Base-by-base conservation (phyloP, 2,888 invertebrate genomes). In the Opisthograptis luteolata region DNA sequence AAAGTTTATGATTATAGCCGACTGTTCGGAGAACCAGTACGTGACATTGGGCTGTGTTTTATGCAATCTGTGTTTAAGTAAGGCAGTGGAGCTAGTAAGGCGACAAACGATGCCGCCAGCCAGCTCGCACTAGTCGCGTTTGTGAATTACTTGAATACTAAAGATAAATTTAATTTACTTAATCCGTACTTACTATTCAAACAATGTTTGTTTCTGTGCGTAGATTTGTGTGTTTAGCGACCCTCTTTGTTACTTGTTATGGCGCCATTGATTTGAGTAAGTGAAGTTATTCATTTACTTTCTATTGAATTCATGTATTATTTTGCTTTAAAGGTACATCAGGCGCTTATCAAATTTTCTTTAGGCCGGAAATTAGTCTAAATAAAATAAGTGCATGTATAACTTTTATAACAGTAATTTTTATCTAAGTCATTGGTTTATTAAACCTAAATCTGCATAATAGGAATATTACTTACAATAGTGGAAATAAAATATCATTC, bases 191-290 rank as follows among this genome's bases (percentile, higher is more conserved):
- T 44, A 12, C 6, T 8, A 24, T 43, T 28, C 30, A 3, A n/a
- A 46, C 17, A 31, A 25, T 60, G 55, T 22, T 37, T 39, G 47
- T 44, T 35, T 30, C 42, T 14, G 35, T 47, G 55, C 39, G 36
- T 41, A 47, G 41, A 43, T 6, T 69, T 50, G 53, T 70, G 51
- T 62, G 70, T 49, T 52, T 81, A 6, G 53, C 72, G 9, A 42
- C 62, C 22, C 46, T 75, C 55, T 52, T 76, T 10, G 65, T 62
- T 52, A 55, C 37, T 42, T 72, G 74, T 51, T 64, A 68, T 54
- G 81, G 79, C 56, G 65, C 70, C 14, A 51, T 77, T 40, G 79
- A 85, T 58, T 65, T 87, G 24, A 76, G 87, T 87, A 67, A 80
- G 87, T 78, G 17, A 14, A n/a, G n/a, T n/a, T 9, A 31, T 20